Percentiles rank a stretch among this genome's conserved stretches.
phyloP scores from a whole-genome alignment of 2,888 invertebrate species.

The Diogma glabrata region DNA sequence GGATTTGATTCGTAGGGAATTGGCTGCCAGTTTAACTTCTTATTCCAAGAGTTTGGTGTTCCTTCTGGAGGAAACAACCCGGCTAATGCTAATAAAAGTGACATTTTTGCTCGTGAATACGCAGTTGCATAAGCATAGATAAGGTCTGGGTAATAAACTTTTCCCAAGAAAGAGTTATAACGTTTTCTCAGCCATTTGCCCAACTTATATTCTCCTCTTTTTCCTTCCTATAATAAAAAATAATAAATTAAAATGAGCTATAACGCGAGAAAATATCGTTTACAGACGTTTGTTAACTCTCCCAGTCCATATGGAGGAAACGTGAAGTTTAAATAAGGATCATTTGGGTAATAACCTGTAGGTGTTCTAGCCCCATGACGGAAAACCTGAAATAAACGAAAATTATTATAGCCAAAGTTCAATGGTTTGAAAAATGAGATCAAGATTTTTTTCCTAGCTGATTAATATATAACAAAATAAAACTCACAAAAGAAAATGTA shows the following conservation, averaged over 20 bases:
- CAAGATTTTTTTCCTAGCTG: no score
- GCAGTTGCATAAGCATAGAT: slow-evolving; percentile 59
- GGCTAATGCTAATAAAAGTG: slow-evolving; percentile 54
- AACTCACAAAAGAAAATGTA: no score
- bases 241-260: neutral
- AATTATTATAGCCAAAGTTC: no score
- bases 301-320: slow-evolving; percentile 69
- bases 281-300: slow-evolving; percentile 62
- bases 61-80: slow-evolving; percentile 56
- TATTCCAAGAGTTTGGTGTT: slow-evolving; percentile 45
- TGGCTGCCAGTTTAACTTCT: slow-evolving; percentile 60
- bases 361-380: slow-evolving; percentile 74
- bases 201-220: slow-evolving; percentile 47
- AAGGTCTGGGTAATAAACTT: slow-evolving; percentile 41
- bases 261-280: neutral
- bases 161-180: slow-evolving; percentile 50
- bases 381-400: slow-evolving; percentile 57
- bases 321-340: slow-evolving; percentile 50
- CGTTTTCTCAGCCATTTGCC: slow-evolving; percentile 53
- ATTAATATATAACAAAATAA: no score
- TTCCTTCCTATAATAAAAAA: slow-evolving; percentile 43
- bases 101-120: slow-evolving; percentile 62
- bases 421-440: no score
- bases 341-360: slow-evolving; percentile 60
- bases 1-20: slow-evolving; percentile 60